Percentiles rank a stretch among this genome's conserved stretches.
Conservation (phyloP, 2,113 vertebrate genomes). For the Actenoides hombroni region DNA sequence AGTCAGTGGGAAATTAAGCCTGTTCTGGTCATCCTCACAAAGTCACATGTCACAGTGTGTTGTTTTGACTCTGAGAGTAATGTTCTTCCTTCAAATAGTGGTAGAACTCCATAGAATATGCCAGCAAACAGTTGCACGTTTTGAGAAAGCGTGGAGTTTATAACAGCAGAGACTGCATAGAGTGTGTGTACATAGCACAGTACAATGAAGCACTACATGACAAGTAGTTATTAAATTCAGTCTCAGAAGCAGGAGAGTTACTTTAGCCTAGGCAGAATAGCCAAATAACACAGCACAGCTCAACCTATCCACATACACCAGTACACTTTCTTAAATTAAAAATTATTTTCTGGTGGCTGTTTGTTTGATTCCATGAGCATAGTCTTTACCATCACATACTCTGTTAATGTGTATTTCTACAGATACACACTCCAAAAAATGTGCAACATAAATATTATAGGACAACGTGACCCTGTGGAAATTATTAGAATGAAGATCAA, state of each 20-base stretch:
- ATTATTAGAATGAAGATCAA: background rate
- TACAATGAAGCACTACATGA: fast-evolving
- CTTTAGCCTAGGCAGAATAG: background rate
- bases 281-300: background rate
- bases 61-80: background rate
- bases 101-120: background rate
- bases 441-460: background rate
- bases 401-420: background rate
- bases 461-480: background rate
- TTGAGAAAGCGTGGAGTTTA: background rate
- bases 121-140: background rate
- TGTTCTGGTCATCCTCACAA: background rate
- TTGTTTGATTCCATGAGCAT: background rate
- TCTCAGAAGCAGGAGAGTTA: background rate
- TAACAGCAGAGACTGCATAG: background rate
- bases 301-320: background rate
- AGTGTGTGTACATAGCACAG: background rate
- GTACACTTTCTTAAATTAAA: background rate
- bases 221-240: background rate
- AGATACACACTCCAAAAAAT: background rate
- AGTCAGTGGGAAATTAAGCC: background rate
- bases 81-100: background rate
- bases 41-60: background rate
- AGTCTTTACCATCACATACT: background rate
- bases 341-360: background rate